Conservation (phyloP, 64 coral and sea anemone genomes). For the Montipora cactus region DNA sequence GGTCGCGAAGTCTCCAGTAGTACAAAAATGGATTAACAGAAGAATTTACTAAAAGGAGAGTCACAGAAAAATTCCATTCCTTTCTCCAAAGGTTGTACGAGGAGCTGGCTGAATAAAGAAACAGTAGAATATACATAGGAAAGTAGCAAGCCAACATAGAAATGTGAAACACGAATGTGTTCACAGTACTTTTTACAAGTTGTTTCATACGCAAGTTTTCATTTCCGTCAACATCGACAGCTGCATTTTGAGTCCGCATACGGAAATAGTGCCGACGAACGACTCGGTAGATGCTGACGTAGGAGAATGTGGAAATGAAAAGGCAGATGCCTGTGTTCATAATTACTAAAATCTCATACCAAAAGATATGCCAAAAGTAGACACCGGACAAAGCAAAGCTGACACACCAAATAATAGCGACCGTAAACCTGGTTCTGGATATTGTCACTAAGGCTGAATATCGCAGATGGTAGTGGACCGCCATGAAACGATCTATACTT, state of each 20-base stretch:
- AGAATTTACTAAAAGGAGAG: constrained; percentile 53
- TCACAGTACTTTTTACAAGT: constrained; percentile 1
- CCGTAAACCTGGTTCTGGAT: constrained; percentile 4
- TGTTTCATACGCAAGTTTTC: background rate
- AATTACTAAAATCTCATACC: constrained; percentile 6
- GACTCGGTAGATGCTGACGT: too few relatives aligned
- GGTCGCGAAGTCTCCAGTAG: constrained; percentile 53
- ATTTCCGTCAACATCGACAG: too few relatives aligned
- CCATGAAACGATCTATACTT: constrained; percentile 51
- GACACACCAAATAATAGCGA: constrained; percentile 33
- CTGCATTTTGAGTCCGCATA: too few relatives aligned
- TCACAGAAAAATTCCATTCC: background rate
- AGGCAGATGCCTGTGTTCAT: constrained; percentile 24
- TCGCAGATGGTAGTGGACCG: constrained; percentile 55
- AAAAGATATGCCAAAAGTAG: constrained; percentile 47
- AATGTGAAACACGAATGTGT: constrained; percentile 5
- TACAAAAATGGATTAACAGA: constrained; percentile 60
- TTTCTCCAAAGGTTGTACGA: background rate
- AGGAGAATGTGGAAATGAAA: background rate
- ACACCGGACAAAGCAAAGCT: constrained; percentile 23
- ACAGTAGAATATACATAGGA: constrained; percentile 14
- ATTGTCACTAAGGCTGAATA: constrained; percentile 31
- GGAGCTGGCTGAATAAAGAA: background rate
- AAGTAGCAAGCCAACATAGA: background rate
- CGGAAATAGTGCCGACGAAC: too few relatives aligned